Percentiles rank a stretch among this genome's conserved stretches.
phyloP scores from a whole-genome alignment of 2,797 vertebrate species.

The Busarellus nigricollis region DNA sequence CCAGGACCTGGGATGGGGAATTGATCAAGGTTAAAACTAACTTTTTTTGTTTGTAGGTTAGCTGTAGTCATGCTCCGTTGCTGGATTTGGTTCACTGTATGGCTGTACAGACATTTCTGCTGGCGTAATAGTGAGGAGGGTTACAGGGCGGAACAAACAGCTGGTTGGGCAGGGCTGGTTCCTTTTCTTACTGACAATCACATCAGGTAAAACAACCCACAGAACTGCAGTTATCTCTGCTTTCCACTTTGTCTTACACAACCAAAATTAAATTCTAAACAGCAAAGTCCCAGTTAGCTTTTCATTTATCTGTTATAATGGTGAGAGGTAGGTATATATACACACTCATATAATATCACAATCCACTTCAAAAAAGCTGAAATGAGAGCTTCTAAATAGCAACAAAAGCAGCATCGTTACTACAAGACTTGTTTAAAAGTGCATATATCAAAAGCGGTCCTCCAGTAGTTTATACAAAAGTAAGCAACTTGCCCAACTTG shows the following conservation, averaged over 20 bases:
- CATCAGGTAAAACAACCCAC: not conserved
- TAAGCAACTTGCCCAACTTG: not conserved
- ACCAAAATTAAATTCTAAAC: not conserved
- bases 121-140: accelerated
- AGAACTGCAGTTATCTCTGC: not conserved
- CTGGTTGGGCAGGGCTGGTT: not conserved
- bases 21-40: not conserved
- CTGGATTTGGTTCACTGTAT: not conserved
- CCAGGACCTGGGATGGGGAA: not conserved
- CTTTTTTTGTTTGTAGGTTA: not conserved
- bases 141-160: accelerated
- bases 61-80: not conserved
- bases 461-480: not conserved
- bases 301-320: not conserved
- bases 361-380: not conserved
- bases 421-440: not conserved
- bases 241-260: not conserved
- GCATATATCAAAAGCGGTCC: not conserved
- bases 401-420: not conserved
- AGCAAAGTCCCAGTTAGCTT: not conserved
- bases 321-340: not conserved
- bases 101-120: not conserved
- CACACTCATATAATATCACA: not conserved
- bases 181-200: not conserved
- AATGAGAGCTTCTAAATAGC: not conserved